phyloP scores from a whole-genome alignment of 92 coral and sea anemone genomes.

The Galaxea fascicularis region DNA sequence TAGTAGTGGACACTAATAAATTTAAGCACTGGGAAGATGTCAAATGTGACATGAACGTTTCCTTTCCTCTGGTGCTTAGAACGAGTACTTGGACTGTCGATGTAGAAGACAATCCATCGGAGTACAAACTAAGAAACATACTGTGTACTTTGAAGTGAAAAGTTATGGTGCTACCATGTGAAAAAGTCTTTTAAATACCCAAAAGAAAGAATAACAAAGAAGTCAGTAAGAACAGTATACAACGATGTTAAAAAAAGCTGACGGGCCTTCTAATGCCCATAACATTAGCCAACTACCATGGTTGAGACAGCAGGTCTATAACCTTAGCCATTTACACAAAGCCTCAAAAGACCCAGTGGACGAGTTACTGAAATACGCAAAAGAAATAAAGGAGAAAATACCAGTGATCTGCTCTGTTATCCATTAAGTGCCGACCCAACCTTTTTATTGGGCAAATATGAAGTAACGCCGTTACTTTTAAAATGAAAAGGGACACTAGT shows the following conservation, averaged over 20 bases:
- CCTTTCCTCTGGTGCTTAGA: conserved; percentile 28
- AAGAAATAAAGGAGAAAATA: no score
- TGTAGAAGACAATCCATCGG: conserved; percentile 11
- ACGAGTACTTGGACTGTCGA: conserved; percentile 52
- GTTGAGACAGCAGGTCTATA: conserved; percentile 14
- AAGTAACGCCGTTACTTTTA: neutral
- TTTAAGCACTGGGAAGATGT: conserved; percentile 63
- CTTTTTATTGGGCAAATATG: neutral
- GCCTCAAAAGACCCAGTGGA: conserved; percentile 14
- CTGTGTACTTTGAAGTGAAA: conserved; percentile 43
- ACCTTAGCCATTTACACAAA: neutral
- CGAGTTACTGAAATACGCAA: conserved; percentile 30
- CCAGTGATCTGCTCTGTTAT: neutral
- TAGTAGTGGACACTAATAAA: conserved; percentile 28
- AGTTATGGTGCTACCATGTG: conserved; percentile 17
- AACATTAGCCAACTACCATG: conserved; percentile 20
- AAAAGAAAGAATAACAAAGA: conserved; percentile 11
- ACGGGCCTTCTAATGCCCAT: conserved; percentile 20
- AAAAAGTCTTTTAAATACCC: conserved; percentile 16
- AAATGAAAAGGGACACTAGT: neutral
- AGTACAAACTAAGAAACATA: no score
- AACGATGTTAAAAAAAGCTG: conserved; percentile 13
- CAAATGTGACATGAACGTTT: conserved; percentile 57
- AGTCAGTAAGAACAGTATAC: conserved; percentile 10
- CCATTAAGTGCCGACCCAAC: neutral